Evolutionary conservation across 1,140 invertebrate genomes (phyloP), one percentile per base, ranked within the genome.

Genomic region (Cydia pomonella): DNA sequence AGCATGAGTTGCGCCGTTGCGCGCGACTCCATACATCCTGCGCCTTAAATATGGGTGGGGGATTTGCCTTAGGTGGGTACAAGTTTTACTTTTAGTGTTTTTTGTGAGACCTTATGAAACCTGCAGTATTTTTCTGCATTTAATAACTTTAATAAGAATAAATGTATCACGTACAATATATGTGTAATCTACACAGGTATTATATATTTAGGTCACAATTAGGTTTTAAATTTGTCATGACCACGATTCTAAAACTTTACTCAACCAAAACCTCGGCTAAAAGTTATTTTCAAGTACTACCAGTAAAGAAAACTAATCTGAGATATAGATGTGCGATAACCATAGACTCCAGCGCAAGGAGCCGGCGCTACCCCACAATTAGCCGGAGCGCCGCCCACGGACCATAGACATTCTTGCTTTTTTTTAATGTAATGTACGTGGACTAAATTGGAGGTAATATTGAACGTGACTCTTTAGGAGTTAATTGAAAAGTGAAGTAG

Each of bases 331-430:
- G 64, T 69, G 64, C 33, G 64, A 69, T 69, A 69, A 69, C 64
- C 64, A 69, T 69, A 69, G 64, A 69, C 16, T 21, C 27, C 25
- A 18, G 64, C 25, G 75, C 74, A 78, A 78, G 79, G 50, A 77
- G 77, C 78, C 62, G 47, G 62, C 73, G 76, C 64, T 80, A 80
- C 76, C 78, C 82, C 75, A 66, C 80, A 84, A 84, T 84, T 84
- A 84, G 75, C 81, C 73, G 73, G 73, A 25, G 81, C 74, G 53
- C 79, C 77, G 79, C 82, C 82, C 75, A 79, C 79, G 44, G 41
- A 25, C 63, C 74, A 71, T 75, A 75, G 63, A 50, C 64, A 69
- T 76, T 41, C 75, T 77, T 78, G 38, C 73, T 78, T 79, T 80
- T 77, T 79, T 77, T 72, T 76, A 77, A 44, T 64, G 13, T 66